A percentile compares a stretch with the other conserved stretches of the same genome.
Evolutionary conservation across 2,113 vertebrate species (phyloP).

Genomic region (Alligator sinensis): DNA sequence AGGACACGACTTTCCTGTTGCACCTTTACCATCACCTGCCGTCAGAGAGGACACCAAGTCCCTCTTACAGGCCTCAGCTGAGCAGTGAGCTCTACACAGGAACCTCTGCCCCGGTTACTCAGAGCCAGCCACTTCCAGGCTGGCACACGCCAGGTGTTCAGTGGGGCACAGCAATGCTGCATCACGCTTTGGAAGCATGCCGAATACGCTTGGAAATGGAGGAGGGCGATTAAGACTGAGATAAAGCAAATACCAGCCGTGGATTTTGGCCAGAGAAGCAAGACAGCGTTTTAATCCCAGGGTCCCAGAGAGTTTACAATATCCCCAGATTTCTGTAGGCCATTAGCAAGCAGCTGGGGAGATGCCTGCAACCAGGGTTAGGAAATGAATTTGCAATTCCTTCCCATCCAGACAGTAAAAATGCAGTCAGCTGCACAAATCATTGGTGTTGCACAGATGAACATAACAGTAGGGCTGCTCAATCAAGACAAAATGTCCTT

Average conservation of each 20-base stretch:
- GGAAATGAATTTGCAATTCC: not conserved
- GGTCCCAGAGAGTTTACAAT: not conserved
- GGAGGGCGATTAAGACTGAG: not conserved
- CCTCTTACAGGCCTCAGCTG: not conserved
- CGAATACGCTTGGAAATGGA: not conserved
- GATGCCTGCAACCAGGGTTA: not conserved
- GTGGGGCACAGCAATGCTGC: not conserved
- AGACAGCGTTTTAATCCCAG: accelerated
- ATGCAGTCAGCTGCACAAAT: not conserved
- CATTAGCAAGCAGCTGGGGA: accelerated
- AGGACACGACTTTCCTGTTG: accelerated
- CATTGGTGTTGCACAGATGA: accelerated
- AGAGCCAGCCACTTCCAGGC: accelerated
- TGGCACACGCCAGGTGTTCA: not conserved
- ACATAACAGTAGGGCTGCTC: constrained; percentile 16
- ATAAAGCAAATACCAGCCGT: accelerated
- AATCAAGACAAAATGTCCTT: constrained; percentile 49
- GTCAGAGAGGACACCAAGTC: not conserved
- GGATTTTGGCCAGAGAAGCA: not conserved
- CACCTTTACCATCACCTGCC: not conserved
- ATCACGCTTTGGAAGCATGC: accelerated
- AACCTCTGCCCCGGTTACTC: accelerated
- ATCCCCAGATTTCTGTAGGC: not conserved
- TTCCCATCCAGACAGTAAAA: not conserved
- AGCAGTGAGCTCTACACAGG: not conserved